Conservation (phyloP, 2,113 vertebrate species). For the Sterna hirundo region DNA sequence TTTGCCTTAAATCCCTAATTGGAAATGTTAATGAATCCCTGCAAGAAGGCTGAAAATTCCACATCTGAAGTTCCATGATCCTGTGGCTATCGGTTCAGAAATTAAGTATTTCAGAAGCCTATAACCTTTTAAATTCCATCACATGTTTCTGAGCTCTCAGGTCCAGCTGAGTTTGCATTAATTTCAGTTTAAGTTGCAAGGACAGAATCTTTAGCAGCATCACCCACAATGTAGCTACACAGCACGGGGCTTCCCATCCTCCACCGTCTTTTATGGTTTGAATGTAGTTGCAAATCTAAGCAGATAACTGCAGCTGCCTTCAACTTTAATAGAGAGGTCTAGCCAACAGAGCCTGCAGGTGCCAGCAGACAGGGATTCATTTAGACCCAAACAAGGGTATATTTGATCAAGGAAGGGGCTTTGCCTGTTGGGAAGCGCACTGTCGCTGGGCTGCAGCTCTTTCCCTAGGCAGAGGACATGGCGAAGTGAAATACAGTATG, state of each 20-base stretch:
- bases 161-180: background rate
- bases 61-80: background rate
- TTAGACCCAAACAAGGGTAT: slow-evolving; percentile 46
- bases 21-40: slow-evolving; percentile 12
- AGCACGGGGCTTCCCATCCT: slow-evolving; percentile 24
- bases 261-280: background rate
- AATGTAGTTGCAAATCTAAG: slow-evolving; percentile 37
- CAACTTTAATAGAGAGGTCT: background rate
- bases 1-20: slow-evolving; percentile 7
- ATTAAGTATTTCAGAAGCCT: background rate
- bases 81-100: background rate
- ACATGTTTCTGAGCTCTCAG: background rate
- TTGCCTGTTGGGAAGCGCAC: background rate
- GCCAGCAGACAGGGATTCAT: slow-evolving; percentile 52
- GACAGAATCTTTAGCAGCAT: slow-evolving; percentile 47
- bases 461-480: background rate
- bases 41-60: background rate
- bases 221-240: slow-evolving; percentile 27
- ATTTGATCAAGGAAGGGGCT: slow-evolving; percentile 22
- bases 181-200: slow-evolving; percentile 3
- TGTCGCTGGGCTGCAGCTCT: background rate
- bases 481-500: background rate
- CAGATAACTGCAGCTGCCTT: slow-evolving; percentile 53
- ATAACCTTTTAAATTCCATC: background rate
- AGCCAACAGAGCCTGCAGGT: slow-evolving; percentile 47